Conservation (phyloP, 2,113 vertebrate genomes). For the Edolisoma coerulescens region DNA sequence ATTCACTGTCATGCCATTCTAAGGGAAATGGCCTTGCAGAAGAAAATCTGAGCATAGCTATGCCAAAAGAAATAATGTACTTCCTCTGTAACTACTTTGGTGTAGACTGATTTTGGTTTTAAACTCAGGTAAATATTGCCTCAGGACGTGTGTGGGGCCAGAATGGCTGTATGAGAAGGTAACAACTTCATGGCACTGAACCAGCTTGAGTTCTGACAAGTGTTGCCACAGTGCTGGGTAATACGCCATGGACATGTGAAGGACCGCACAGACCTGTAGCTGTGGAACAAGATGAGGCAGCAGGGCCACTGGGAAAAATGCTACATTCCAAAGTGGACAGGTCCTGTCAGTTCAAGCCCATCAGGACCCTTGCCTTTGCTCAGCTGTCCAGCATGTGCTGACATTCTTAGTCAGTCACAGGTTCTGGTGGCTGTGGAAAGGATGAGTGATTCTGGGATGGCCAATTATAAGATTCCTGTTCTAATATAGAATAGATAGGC, state of each 20-base stretch:
- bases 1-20: neutral
- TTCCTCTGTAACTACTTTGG: neutral
- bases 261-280: rapidly evolving
- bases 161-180: neutral
- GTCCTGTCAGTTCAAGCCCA: neutral
- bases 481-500: neutral
- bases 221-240: neutral
- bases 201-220: neutral
- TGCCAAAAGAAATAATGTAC: neutral
- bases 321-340: rapidly evolving
- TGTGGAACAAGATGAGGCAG: neutral
- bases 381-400: neutral
- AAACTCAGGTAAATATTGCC: neutral
- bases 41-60: neutral
- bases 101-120: neutral
- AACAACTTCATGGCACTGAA: neutral
- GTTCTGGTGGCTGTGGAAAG: neutral
- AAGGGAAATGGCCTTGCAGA: neutral
- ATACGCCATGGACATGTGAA: rapidly evolving
- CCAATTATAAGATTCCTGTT: neutral
- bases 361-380: neutral
- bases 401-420: neutral
- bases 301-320: rapidly evolving
- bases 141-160: neutral
- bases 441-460: neutral